Conservation (phyloP, 2,113 vertebrate species). For the Seriola dumerili region DNA sequence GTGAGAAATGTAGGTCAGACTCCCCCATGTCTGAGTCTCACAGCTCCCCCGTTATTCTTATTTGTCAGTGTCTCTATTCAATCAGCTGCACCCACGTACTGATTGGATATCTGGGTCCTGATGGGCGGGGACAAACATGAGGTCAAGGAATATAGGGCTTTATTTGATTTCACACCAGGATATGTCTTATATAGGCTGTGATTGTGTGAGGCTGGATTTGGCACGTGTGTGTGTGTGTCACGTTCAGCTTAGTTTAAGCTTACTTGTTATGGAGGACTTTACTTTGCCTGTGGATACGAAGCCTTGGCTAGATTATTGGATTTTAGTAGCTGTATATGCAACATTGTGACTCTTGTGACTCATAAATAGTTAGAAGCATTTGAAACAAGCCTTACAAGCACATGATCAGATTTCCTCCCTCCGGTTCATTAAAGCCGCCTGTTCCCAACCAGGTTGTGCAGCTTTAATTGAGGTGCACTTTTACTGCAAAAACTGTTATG, state of each 20-base stretch:
- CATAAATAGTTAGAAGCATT: slow-evolving; percentile 19
- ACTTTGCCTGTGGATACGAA: slow-evolving; percentile 29
- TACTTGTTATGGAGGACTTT: slow-evolving; percentile 22
- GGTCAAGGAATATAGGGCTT: slow-evolving; percentile 55
- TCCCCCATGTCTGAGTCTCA: slow-evolving; percentile 37
- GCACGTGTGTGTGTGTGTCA: slow-evolving; percentile 31
- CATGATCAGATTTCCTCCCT: slow-evolving; percentile 8
- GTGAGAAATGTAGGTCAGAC: slow-evolving; percentile 74
- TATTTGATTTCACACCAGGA: slow-evolving; percentile 49
- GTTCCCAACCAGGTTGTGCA: neutral
- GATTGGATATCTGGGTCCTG: slow-evolving; percentile 22
- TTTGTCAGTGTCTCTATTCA: slow-evolving; percentile 22
- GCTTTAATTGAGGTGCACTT: neutral
- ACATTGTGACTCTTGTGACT: slow-evolving; percentile 5
- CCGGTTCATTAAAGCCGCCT: neutral
- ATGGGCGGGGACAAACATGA: slow-evolving; percentile 17
- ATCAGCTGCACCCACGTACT: neutral
- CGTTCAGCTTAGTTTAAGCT: slow-evolving; percentile 57
- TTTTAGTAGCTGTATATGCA: slow-evolving; percentile 7
- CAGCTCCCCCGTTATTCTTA: neutral
- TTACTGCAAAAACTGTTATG: neutral
- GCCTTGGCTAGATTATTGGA: slow-evolving; percentile 36
- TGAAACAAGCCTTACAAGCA: neutral
- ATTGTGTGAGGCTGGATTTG: slow-evolving; percentile 49
- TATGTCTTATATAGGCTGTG: neutral